These are phyloP conservation scores for Acrobasis consociella DNA, from an alignment of 2,888 invertebrate genomes.

Conservation along the genomic window DNA sequence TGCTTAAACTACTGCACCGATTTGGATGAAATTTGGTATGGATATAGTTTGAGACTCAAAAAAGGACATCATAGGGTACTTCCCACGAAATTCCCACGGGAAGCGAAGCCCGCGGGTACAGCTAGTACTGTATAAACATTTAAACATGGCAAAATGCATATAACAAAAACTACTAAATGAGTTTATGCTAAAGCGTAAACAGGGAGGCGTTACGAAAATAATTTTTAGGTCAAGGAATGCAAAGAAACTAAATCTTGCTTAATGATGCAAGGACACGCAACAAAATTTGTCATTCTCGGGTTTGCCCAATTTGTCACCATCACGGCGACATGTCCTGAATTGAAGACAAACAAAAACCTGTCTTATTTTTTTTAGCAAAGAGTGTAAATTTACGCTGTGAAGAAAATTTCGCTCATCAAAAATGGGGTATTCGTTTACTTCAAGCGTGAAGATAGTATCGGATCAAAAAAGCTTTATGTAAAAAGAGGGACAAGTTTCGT, in stretches of 20 bases:
- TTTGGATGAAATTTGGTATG: too few relatives aligned
- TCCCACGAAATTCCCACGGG: too few relatives aligned
- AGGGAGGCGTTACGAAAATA: background rate
- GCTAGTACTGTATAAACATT: too few relatives aligned
- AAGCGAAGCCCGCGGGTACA: too few relatives aligned
- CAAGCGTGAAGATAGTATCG: slow-evolving; percentile 26
- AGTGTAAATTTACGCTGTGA: slow-evolving; percentile 6
- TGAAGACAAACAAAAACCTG: slow-evolving; percentile 24
- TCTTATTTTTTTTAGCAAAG: slow-evolving; percentile 25
- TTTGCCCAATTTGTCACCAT: slow-evolving; percentile 56
- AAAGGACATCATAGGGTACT: too few relatives aligned
- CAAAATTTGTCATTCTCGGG: slow-evolving; percentile 64
- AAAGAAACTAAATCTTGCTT: slow-evolving; percentile 48
- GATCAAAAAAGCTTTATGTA: slow-evolving; percentile 11
- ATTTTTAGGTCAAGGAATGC: slow-evolving; percentile 23
- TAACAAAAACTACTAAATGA: too few relatives aligned
- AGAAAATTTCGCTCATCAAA: slow-evolving; percentile 24
- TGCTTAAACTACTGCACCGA: too few relatives aligned
- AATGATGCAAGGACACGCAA: slow-evolving; percentile 59
- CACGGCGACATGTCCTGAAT: slow-evolving; percentile 35
- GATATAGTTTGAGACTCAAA: too few relatives aligned
- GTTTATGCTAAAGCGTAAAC: background rate
- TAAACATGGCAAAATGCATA: too few relatives aligned
- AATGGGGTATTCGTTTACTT: slow-evolving; percentile 26
- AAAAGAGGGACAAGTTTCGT: slow-evolving; percentile 4